Percentiles rank a stretch among this genome's conserved stretches.
These are phyloP conservation scores for Lethenteron camtschaticum DNA, from an alignment of 2,113 vertebrate species.

Conservation along the genomic window DNA sequence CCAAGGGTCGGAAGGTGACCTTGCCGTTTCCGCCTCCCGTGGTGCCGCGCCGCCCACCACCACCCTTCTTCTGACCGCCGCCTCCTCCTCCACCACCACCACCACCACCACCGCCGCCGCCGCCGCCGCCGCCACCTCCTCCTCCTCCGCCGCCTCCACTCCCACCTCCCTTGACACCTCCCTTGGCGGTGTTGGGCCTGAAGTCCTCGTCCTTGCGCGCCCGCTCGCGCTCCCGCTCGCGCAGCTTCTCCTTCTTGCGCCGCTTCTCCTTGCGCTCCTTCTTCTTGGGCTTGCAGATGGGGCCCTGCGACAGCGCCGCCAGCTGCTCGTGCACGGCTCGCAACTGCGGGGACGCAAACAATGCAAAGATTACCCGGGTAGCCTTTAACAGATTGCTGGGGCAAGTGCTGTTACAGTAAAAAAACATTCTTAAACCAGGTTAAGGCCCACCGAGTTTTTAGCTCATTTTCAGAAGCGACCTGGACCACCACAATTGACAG, in stretches of 20 bases:
- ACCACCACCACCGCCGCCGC: neutral
- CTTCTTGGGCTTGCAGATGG: slow-evolving; percentile 61
- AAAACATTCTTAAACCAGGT: too few species aligned
- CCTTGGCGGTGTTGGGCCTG: neutral
- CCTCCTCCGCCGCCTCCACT: neutral
- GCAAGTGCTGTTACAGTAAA: too few species aligned
- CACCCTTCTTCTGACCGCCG: neutral
- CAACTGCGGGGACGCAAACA: slow-evolving; percentile 23
- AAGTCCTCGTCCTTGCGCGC: neutral
- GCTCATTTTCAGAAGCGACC: too few species aligned
- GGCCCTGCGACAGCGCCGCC: slow-evolving; percentile 48
- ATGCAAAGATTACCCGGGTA: too few species aligned
- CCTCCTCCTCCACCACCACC: neutral
- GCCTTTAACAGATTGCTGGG: too few species aligned
- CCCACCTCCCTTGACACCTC: neutral
- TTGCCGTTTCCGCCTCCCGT: too few species aligned
- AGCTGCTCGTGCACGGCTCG: slow-evolving; percentile 64
- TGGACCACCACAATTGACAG: too few species aligned
- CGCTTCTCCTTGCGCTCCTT: slow-evolving; percentile 71
- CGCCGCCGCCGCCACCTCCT: neutral
- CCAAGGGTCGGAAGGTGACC: too few species aligned
- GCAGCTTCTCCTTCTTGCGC: slow-evolving; percentile 37
- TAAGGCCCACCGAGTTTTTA: too few species aligned
- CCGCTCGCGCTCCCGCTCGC: slow-evolving; percentile 18
- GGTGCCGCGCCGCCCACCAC: too few species aligned